Conservation (phyloP, 2,888 invertebrate species). For the Cryptophagus acutangulus region DNA sequence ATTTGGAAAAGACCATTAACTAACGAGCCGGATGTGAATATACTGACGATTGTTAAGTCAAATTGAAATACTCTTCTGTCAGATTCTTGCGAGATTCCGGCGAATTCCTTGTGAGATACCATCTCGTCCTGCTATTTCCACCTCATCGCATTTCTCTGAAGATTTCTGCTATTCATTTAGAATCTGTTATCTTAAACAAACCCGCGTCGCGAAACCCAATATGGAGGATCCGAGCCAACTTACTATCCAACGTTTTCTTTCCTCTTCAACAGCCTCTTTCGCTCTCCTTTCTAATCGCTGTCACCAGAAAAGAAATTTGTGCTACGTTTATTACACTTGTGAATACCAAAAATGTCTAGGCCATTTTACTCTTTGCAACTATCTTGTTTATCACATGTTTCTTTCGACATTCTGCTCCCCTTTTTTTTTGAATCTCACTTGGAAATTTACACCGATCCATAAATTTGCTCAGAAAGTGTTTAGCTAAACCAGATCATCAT, state of each 20-base stretch:
- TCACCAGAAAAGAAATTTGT: slow-evolving; percentile 25
- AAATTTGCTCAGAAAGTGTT: too few relatives aligned
- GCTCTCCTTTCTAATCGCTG: slow-evolving; percentile 23
- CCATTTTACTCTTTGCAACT: neutral
- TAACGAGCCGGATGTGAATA: slow-evolving; percentile 29
- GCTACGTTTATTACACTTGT: slow-evolving; percentile 22
- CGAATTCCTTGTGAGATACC: slow-evolving; percentile 31
- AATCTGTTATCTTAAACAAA: slow-evolving; percentile 36
- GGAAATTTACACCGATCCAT: too few relatives aligned
- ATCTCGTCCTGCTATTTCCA: slow-evolving; percentile 36
- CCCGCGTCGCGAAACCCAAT: slow-evolving; percentile 10
- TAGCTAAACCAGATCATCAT: too few relatives aligned
- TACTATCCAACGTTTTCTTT: neutral
- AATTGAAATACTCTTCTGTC: slow-evolving; percentile 32
- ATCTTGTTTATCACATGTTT: too few relatives aligned
- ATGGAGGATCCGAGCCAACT: neutral
- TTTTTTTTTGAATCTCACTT: too few relatives aligned
- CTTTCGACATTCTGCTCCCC: too few relatives aligned
- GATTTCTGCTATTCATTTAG: slow-evolving; percentile 37
- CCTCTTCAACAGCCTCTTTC: slow-evolving; percentile 12
- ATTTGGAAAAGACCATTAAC: slow-evolving; percentile 28
- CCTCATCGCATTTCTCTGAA: slow-evolving; percentile 36
- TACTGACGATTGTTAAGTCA: slow-evolving; percentile 29
- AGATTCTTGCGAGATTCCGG: slow-evolving; percentile 29
- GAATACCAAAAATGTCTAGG: slow-evolving; percentile 8